Evolutionary conservation across 92 coral and sea anemone species (phyloP), one percentile per base, ranked within the genome.

Genomic region (Parazoanthus swiftii): DNA sequence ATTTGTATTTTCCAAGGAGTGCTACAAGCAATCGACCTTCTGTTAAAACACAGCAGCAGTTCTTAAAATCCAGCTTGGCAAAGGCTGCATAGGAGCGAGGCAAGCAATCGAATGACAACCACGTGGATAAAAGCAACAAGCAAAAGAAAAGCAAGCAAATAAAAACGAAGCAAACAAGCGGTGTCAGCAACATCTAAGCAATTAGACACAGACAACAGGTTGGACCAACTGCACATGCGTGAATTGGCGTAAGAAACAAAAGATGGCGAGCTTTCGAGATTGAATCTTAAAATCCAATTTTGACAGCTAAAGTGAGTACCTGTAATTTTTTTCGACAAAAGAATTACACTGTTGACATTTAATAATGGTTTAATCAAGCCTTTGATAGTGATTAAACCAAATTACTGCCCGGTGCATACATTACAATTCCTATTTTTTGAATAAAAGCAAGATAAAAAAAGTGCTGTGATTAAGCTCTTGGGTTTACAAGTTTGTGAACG

Each of bases 81-180:
- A 63, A 63, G 70, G 21, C 25, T 63, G 70, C 26, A 23, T 63
- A 29, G 11, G 14, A 76, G 25, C 46, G 54, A 76, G 44, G 50
- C 3, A 16, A 74, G 79, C 48, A 39, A n/a, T 3, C 54, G 46
- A 76, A 44, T 16, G 50, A 39, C 79, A 39, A 36, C 15, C 79
- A 76, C 46, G 79, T 76, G 79, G 50, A 76, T 76, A 38, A 76
- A 76, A 76, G 46, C 79, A 38, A 76, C 78, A 74, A 35, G 78
- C 78, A 74, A 36, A 8, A 75, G 33, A 44, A 25, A 38, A 75
- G 79, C 79, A 75, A 18, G 15, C 2, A 72, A 39, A 11, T 8
- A 9, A 20, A 7, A 20, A 63, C 70, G 15, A 63, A 20, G 70
- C 26, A 21, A 63, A 63, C 76, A 26, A 72, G 76, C 46, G 79